Base-by-base conservation (phyloP, 2,888 invertebrate species). In the Dasypolia templi region DNA sequence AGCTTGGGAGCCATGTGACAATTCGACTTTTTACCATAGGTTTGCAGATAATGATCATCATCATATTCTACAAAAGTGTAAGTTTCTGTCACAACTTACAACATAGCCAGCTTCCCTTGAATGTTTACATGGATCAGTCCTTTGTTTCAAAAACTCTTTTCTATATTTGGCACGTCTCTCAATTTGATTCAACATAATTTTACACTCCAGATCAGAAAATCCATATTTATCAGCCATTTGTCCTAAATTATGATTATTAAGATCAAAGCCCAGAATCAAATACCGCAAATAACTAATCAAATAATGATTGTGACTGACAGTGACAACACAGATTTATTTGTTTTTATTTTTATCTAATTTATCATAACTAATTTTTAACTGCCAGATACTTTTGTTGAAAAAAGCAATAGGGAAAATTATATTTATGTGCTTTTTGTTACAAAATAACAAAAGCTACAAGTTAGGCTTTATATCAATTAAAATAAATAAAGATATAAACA, bases 71-170 rank as follows among this genome's bases (percentile, higher is more conserved):
- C 32, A 44, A 22, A 26, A 14, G 5, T 46, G 29, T 17, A 3
- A 32, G 11, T 35, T 35, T 59, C 4, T 7, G 14, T 14, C 3
- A 46, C 11, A n/a, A 32, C 97, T 96, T 96, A 98, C 98, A 89
- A 98, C 95, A 92, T 96, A 93, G n/a, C 98, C 98, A 66, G 97
- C 97, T 90, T 97, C 97, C 22, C 92, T 91, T 11, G 96, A 96
- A 94, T 98, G 97, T 75, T 96, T 94, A 89, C 97, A 97, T 6
- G 99, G 99, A 93, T 98, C 97, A 6, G 97, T 95, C 39, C 95
- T 92, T 79, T 97, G 95, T 91, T 97, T 98, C 69, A 97, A 93
- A 92, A 97, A 99, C 88, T 98, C 97, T 49, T 96, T 94, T 81
- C 98, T 97, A 66, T 97, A 94, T 69, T 93, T 93, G 2, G 94